phyloP scores from a whole-genome alignment of 2,888 invertebrate species.

The Drymonia ruficornis region DNA sequence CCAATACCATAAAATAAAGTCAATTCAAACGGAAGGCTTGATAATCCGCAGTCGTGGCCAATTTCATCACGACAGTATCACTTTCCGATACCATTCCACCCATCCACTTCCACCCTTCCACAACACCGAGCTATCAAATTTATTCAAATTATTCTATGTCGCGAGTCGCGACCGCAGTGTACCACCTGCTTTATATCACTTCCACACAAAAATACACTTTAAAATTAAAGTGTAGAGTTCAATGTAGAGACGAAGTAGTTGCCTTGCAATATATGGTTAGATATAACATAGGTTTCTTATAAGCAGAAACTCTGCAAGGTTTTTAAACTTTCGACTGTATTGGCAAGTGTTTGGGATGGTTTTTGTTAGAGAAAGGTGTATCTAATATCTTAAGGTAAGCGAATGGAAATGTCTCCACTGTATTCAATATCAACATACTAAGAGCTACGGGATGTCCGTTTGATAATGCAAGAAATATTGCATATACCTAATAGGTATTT shows the following conservation, averaged over 20 bases:
- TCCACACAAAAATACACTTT: slow-evolving; percentile 39
- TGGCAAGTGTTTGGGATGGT: slow-evolving; percentile 14
- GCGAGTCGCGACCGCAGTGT: slow-evolving; percentile 69
- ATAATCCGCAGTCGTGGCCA: slow-evolving; percentile 62
- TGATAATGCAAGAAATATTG: slow-evolving; percentile 1
- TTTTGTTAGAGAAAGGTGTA: slow-evolving; percentile 20
- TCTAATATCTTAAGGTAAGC: slow-evolving; percentile 45
- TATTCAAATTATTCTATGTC: slow-evolving; percentile 82
- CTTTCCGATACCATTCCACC: slow-evolving; percentile 69
- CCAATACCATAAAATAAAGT: slow-evolving; percentile 30
- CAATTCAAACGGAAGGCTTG: slow-evolving; percentile 39
- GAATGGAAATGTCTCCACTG: slow-evolving; percentile 50
- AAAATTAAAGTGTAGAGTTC: slow-evolving; percentile 15
- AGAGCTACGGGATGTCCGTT: slow-evolving; percentile 40
- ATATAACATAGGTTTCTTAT: slow-evolving; percentile 79
- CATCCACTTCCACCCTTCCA: slow-evolving; percentile 63
- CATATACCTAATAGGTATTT: not conserved
- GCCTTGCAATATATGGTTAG: slow-evolving; percentile 73
- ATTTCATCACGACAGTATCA: slow-evolving; percentile 75
- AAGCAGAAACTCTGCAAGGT: slow-evolving; percentile 68
- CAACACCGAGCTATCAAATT: slow-evolving; percentile 68
- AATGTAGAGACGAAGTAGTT: slow-evolving; percentile 26
- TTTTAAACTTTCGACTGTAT: slow-evolving; percentile 23
- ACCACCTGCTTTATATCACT: slow-evolving; percentile 62
- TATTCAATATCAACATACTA: slow-evolving; percentile 57